Evolutionary conservation across 2,797 vertebrate genomes (phyloP).

Genomic region (Limosa lapponica): DNA sequence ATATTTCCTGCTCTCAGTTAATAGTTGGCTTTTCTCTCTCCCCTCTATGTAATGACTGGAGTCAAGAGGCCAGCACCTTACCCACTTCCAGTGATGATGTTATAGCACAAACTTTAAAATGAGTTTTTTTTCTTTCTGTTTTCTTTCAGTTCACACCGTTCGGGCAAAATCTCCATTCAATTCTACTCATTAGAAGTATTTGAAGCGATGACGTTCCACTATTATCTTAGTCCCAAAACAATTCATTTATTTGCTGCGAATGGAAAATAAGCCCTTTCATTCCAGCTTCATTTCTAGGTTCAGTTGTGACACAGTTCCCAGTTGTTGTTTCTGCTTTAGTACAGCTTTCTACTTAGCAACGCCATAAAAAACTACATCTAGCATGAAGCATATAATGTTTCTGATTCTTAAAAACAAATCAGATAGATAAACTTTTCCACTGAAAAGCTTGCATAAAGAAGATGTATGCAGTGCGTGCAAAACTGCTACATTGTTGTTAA

Average conservation of each 20-base stretch:
- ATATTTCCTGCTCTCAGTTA: constrained; percentile 39
- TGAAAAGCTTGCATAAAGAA: neutral
- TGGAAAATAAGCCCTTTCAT: neutral
- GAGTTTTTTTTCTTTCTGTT: neutral
- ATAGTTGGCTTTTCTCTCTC: constrained; percentile 22
- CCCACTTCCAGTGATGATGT: neutral
- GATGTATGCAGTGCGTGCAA: accelerated
- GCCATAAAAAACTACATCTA: neutral
- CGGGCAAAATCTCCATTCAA: neutral
- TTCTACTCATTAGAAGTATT: neutral
- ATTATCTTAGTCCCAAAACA: neutral
- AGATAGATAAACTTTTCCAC: neutral
- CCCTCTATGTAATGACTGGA: constrained; percentile 12
- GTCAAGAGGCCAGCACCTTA: constrained; percentile 36
- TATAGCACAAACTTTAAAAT: constrained; percentile 5
- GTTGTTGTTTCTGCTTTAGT: neutral
- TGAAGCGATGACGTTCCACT: neutral
- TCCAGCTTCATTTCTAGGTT: neutral
- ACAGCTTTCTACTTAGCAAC: neutral
- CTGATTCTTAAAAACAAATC: neutral
- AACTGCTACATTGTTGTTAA: neutral
- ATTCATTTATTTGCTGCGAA: neutral
- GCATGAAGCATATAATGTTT: neutral
- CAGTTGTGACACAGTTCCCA: neutral
- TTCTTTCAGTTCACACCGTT: neutral